A percentile compares a stretch with the other conserved stretches of the same genome.
Conservation (phyloP, 2,113 vertebrate species). For the Catharus fuscescens region DNA sequence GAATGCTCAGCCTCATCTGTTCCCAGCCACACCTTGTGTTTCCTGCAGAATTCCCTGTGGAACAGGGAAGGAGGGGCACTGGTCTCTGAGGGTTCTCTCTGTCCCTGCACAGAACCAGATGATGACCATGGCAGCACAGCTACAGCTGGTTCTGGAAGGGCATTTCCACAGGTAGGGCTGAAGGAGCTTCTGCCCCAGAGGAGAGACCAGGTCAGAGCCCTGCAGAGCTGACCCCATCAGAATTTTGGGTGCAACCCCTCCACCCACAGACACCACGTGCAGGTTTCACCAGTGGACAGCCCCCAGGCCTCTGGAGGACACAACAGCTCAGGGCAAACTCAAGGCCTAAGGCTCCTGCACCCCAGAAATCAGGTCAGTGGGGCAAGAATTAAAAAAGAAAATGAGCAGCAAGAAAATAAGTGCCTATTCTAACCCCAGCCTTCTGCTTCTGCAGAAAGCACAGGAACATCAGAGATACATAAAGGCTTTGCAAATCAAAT, state of each 20-base stretch:
- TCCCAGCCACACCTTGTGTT: background rate
- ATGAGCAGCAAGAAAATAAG: background rate
- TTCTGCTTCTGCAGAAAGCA: background rate
- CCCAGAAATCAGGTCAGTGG: background rate
- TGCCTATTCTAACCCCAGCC: background rate
- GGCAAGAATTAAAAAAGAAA: background rate
- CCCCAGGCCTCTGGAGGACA: background rate
- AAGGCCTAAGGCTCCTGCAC: background rate
- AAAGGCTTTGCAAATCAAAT: background rate
- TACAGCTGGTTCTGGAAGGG: background rate
- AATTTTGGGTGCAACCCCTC: background rate
- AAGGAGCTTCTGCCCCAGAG: background rate
- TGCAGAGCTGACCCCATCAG: background rate
- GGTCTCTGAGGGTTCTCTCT: background rate
- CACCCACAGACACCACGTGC: accelerated
- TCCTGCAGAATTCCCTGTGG: accelerated
- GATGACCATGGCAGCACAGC: background rate
- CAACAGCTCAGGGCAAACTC: background rate
- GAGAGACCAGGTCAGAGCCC: background rate
- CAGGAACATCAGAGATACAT: background rate
- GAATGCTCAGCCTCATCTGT: background rate
- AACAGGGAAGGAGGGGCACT: background rate
- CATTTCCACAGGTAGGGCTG: background rate
- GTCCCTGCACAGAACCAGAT: background rate
- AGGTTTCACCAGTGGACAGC: background rate